A percentile compares a stretch with the other conserved stretches of the same genome.
phyloP scores from a whole-genome alignment of 2,888 invertebrate species.

The Cecidostiba fungosa region DNA sequence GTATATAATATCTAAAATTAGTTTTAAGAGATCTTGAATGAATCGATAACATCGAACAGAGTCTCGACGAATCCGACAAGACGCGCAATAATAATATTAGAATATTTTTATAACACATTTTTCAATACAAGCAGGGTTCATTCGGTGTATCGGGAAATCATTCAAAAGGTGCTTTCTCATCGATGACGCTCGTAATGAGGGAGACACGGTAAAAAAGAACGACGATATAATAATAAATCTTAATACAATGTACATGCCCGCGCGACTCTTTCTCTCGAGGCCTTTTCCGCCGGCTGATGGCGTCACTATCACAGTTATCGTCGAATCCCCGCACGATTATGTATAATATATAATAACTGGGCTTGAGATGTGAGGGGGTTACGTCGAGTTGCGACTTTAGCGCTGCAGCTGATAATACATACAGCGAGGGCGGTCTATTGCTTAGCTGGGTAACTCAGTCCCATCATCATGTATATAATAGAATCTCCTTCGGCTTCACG shows the following conservation, averaged over 20 bases:
- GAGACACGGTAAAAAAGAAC: background rate
- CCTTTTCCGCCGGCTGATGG: slow-evolving; percentile 42
- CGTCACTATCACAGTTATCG: slow-evolving; percentile 56
- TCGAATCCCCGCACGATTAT: slow-evolving; percentile 34
- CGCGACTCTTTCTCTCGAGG: background rate
- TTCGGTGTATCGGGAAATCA: background rate
- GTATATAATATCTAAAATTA: background rate
- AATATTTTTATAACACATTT: too few species aligned
- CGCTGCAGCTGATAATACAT: too few species aligned
- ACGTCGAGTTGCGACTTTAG: too few species aligned
- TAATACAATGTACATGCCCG: background rate
- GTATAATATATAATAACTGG: background rate
- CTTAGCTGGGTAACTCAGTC: background rate
- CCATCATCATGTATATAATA: too few species aligned
- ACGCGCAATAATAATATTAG: background rate
- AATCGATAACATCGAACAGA: background rate
- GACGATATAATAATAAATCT: background rate
- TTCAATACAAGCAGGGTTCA: too few species aligned
- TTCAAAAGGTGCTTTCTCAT: background rate
- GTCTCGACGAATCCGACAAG: background rate
- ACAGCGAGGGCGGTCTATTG: background rate
- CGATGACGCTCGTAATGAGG: background rate
- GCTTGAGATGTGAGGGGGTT: too few species aligned
- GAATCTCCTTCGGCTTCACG: too few species aligned
- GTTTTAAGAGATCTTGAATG: background rate